These are phyloP conservation scores for Homarus gammarus DNA, from an alignment of 2,888 invertebrate species.

Conservation along the genomic window DNA sequence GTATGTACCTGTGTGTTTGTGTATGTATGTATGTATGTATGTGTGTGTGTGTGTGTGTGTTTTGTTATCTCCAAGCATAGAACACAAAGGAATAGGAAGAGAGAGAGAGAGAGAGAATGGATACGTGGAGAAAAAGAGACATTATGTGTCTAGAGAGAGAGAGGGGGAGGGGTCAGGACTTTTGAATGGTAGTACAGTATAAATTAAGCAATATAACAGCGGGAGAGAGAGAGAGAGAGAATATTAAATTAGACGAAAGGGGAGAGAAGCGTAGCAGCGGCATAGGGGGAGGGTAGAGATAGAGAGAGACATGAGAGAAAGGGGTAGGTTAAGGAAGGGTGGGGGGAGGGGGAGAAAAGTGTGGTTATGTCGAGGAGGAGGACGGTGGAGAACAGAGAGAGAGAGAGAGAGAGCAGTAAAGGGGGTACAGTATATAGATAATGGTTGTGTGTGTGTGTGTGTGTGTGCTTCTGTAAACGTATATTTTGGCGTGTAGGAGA, in stretches of 20 bases:
- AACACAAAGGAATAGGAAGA: not conserved
- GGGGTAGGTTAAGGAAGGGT: not conserved
- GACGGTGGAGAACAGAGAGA: too few species aligned
- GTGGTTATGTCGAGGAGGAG: too few species aligned
- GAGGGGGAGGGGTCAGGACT: not conserved
- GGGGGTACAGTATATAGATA: too few species aligned
- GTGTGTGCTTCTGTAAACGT: too few species aligned
- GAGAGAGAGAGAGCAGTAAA: slow-evolving; percentile 1
- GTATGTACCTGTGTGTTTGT: too few species aligned
- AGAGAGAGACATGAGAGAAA: not conserved
- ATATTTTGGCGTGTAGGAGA: not conserved
- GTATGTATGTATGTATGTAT: not conserved
- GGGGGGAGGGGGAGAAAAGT: not conserved
- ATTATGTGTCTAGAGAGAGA: not conserved
- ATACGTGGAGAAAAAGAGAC: too few species aligned
- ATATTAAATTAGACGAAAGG: not conserved
- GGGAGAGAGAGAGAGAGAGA: too few species aligned
- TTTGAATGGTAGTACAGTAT: too few species aligned
- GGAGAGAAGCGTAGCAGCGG: not conserved
- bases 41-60: not conserved
- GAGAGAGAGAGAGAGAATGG: not conserved
- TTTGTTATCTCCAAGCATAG: too few species aligned
- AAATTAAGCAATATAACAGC: too few species aligned
- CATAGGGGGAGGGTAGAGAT: not conserved
- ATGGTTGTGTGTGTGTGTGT: too few species aligned